Conservation (phyloP, 2,113 vertebrate species). For the Pseudonaja textilis region DNA sequence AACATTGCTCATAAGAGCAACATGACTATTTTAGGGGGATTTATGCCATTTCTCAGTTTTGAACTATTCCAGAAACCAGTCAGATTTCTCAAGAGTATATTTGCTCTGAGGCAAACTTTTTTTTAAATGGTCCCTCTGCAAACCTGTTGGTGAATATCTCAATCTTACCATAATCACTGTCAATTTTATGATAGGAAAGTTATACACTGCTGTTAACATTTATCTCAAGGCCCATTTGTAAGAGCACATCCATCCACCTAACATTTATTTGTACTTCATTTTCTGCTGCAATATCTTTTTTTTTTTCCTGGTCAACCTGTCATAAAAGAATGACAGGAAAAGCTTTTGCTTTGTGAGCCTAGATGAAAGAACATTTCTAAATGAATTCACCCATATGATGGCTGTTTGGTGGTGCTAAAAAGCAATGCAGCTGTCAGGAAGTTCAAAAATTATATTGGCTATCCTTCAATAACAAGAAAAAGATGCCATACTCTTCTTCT, state of each 20-base stretch:
- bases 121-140: neutral
- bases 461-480: constrained; percentile 66
- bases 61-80: neutral
- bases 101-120: neutral
- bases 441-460: constrained; percentile 74
- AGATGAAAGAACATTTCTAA: constrained; percentile 68
- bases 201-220: neutral
- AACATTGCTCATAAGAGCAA: neutral
- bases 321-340: constrained; percentile 59
- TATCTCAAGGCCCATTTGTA: constrained; percentile 26
- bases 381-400: constrained; percentile 60
- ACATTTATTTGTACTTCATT: constrained; percentile 52
- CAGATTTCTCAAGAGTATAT: neutral
- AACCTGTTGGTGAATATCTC: neutral
- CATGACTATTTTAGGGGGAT: no score
- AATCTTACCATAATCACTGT: constrained; percentile 3
- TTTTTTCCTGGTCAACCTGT: constrained; percentile 58
- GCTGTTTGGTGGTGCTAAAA: constrained; percentile 61
- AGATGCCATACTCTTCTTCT: constrained; percentile 64
- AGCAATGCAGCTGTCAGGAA: constrained; percentile 75
- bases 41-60: neutral
- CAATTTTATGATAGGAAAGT: neutral
- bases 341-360: constrained; percentile 65
- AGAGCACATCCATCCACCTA: constrained; percentile 37
- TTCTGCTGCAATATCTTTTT: constrained; percentile 47